phyloP scores from a whole-genome alignment of 2,888 invertebrate species.

The Hemithea aestivaria region DNA sequence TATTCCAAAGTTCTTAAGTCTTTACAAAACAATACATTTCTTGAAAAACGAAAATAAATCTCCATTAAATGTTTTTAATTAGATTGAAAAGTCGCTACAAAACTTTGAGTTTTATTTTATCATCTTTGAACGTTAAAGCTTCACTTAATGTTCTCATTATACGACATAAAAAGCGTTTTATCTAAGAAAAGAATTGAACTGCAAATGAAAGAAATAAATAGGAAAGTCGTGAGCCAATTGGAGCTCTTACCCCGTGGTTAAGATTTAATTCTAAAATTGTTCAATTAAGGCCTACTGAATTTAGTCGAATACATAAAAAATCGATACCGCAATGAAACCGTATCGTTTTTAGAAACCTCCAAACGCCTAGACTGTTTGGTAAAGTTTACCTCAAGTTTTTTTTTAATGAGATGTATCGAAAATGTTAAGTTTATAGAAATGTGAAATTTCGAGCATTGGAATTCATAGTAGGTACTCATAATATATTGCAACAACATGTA shows the following conservation, averaged over 20 bases:
- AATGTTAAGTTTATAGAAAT: too few relatives aligned
- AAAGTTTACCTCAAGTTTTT: too few relatives aligned
- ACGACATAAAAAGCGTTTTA: conserved; percentile 20
- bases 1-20: too few relatives aligned
- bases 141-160: conserved; percentile 14
- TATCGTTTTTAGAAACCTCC: neutral
- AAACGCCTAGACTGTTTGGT: conserved; percentile 1
- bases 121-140: conserved; percentile 13
- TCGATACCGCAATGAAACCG: conserved; percentile 1
- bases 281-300: neutral
- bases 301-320: conserved; percentile 2
- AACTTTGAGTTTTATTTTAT: conserved; percentile 11
- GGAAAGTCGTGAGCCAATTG: neutral
- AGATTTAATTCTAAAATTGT: conserved; percentile 1
- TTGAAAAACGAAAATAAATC: conserved; percentile 2
- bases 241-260: neutral
- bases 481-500: too few relatives aligned
- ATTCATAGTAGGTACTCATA: too few relatives aligned
- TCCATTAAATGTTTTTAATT: conserved; percentile 3
- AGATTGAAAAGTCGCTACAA: conserved; percentile 7
- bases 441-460: too few relatives aligned
- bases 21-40: neutral
- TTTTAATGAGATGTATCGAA: too few relatives aligned
- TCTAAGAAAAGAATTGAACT: conserved; percentile 12
- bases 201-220: conserved; percentile 1